Conservation (phyloP, 2,888 invertebrate genomes). For the Hedya salicella region DNA sequence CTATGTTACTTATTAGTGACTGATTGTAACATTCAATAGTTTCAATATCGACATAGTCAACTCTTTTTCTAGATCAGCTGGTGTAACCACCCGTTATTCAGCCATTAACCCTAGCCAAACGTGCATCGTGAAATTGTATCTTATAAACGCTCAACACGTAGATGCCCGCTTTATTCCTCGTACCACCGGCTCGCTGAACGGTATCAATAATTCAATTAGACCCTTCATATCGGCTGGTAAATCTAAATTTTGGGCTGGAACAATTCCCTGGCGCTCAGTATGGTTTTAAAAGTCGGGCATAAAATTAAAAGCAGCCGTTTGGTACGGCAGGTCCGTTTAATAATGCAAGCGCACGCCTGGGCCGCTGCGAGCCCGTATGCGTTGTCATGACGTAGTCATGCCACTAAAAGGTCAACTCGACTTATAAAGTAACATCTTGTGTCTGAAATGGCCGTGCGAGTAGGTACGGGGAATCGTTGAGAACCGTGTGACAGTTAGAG, state of each 20-base stretch:
- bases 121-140: neutral
- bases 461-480: neutral
- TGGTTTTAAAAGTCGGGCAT: constrained; percentile 57
- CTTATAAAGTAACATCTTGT: constrained; percentile 53
- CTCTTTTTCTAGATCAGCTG: no score
- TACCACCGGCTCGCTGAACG: constrained; percentile 23
- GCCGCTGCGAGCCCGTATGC: constrained; percentile 55
- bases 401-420: constrained; percentile 62
- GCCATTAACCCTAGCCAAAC: neutral
- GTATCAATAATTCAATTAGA: constrained; percentile 43
- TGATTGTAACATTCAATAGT: no score
- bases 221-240: constrained; percentile 38
- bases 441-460: constrained; percentile 15
- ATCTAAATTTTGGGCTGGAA: constrained; percentile 28
- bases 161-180: constrained; percentile 35
- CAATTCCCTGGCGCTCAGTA: constrained; percentile 44
- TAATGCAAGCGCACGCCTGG: constrained; percentile 61
- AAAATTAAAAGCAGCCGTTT: constrained; percentile 64
- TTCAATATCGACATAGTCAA: no score
- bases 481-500: neutral
- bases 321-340: constrained; percentile 61
- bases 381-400: constrained; percentile 60
- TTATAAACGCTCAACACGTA: constrained; percentile 5
- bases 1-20: no score
- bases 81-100: no score